Evolutionary conservation across 2,888 invertebrate species (phyloP).

Genomic region (Drosophila emarginata): DNA sequence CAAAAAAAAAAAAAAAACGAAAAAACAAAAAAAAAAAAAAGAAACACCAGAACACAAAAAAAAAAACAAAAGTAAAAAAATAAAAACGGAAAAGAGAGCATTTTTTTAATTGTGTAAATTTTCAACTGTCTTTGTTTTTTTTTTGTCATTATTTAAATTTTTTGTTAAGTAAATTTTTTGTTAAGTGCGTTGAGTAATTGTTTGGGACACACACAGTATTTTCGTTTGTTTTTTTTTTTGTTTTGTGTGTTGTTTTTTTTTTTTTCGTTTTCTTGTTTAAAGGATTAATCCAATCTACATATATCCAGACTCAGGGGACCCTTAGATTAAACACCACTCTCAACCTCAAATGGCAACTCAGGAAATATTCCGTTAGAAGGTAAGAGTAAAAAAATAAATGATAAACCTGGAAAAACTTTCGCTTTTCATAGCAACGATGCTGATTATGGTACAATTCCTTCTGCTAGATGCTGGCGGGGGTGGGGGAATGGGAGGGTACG

Average conservation of each 20-base stretch:
- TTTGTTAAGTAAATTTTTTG: neutral
- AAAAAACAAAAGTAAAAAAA: neutral
- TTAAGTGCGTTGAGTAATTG: neutral
- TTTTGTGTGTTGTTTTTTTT: neutral
- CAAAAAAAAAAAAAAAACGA: constrained; percentile 3
- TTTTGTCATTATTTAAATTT: neutral
- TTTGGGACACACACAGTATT: neutral
- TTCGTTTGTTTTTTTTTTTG: neutral
- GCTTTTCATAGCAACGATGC: neutral
- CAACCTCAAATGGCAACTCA: neutral
- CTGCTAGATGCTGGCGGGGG: neutral
- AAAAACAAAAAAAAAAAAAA: constrained; percentile 14
- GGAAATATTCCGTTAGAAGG: constrained; percentile 6
- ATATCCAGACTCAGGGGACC: neutral
- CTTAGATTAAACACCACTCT: neutral
- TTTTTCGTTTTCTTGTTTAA: neutral
- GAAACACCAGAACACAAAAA: neutral
- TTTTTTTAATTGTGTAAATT: constrained; percentile 14
- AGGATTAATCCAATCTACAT: neutral
- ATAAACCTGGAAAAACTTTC: neutral
- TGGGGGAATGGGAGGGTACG: neutral
- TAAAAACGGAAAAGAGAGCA: neutral
- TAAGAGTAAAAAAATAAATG: neutral
- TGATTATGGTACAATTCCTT: too few relatives aligned
- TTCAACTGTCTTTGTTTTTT: neutral